A percentile compares a stretch with the other conserved stretches of the same genome.
phyloP scores from a whole-genome alignment of 23 tunicate species.

The Corella eumyota region DNA sequence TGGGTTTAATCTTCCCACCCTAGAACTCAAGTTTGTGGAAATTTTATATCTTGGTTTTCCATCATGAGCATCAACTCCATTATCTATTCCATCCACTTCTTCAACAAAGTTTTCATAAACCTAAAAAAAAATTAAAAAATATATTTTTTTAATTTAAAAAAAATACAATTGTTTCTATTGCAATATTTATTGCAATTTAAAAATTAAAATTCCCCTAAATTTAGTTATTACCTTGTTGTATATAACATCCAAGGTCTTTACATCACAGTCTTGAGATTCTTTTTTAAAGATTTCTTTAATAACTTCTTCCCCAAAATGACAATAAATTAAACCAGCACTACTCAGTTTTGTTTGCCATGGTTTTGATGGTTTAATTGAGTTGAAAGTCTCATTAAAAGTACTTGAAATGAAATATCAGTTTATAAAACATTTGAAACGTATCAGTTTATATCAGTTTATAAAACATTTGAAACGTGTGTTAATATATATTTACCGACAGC shows the following conservation, averaged over 20 bases:
- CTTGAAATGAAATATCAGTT: neutral
- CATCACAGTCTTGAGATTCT: slow-evolving; percentile 14
- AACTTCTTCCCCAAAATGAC: slow-evolving; percentile 77
- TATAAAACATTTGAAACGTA: too few relatives aligned
- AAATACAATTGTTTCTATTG: too few relatives aligned
- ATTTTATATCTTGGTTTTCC: slow-evolving; percentile 40
- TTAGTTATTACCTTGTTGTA: slow-evolving; percentile 63
- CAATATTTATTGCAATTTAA: too few relatives aligned
- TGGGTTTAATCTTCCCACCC: slow-evolving; percentile 62
- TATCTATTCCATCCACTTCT: slow-evolving; percentile 91
- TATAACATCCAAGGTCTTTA: slow-evolving; percentile 16
- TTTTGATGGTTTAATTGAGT: slow-evolving; percentile 29
- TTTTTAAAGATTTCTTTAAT: slow-evolving; percentile 13
- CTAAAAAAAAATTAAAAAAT: neutral
- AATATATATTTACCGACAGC: too few relatives aligned
- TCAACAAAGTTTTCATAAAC: slow-evolving; percentile 77
- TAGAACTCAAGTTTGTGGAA: slow-evolving; percentile 26
- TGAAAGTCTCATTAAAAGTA: slow-evolving; percentile 53
- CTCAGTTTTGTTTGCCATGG: slow-evolving; percentile 84
- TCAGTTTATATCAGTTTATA: too few relatives aligned
- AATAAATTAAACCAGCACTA: slow-evolving; percentile 90
- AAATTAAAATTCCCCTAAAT: too few relatives aligned
- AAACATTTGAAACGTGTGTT: too few relatives aligned
- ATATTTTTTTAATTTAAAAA: neutral
- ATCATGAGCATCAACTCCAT: slow-evolving; percentile 80